A percentile compares a stretch with the other conserved stretches of the same genome.
These are phyloP conservation scores for Julus scanicus DNA, from an alignment of 2,888 invertebrate genomes.

Conservation along the genomic window DNA sequence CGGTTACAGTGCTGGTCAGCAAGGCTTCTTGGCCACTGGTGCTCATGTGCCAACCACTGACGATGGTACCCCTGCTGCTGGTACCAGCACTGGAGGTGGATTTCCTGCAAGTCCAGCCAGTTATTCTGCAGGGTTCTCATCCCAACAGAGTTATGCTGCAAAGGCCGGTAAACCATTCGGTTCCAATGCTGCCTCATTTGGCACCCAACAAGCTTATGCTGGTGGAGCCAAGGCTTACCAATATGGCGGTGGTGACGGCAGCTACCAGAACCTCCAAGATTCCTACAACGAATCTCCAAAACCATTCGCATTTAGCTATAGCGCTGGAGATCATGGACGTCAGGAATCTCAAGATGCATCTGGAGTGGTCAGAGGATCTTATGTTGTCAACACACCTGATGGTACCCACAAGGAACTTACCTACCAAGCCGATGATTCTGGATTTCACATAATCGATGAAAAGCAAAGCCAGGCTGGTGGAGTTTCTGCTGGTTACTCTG, in stretches of 20 bases:
- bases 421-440: constrained; percentile 55
- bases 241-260: constrained; percentile 33
- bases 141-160: constrained; percentile 47
- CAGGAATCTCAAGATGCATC: constrained; percentile 53
- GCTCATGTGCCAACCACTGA: constrained; percentile 50
- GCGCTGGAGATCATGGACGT: constrained; percentile 54
- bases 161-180: background rate
- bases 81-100: constrained; percentile 46
- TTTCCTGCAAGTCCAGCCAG: constrained; percentile 10
- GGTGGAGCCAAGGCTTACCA: constrained; percentile 41
- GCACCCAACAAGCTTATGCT: constrained; percentile 49
- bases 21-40: constrained; percentile 52
- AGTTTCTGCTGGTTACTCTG: background rate
- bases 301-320: constrained; percentile 55
- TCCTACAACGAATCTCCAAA: constrained; percentile 55
- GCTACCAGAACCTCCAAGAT: background rate
- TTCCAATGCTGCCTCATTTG: background rate
- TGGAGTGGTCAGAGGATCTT: constrained; percentile 55
- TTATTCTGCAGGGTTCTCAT: background rate
- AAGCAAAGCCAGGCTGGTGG: constrained; percentile 41
- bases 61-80: constrained; percentile 44
- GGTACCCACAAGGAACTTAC: constrained; percentile 54
- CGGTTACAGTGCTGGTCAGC: constrained; percentile 53
- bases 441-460: constrained; percentile 54
- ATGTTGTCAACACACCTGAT: constrained; percentile 53